These are phyloP conservation scores for Scaptodrosophila lebanonensis DNA, from an alignment of 1,140 invertebrate species.

Conservation along the genomic window DNA sequence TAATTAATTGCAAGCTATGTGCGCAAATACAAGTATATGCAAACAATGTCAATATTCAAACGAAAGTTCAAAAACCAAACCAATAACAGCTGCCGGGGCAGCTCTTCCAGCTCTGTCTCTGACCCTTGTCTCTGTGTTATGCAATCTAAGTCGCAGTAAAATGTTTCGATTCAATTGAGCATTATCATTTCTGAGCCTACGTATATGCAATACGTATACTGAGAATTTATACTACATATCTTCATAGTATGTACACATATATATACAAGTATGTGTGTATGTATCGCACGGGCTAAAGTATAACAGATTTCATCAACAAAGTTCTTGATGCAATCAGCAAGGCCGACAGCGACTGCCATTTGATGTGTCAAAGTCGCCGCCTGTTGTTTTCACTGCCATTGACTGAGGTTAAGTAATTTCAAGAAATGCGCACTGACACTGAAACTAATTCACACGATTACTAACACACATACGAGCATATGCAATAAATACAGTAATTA, in stretches of 20 bases:
- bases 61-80: slow-evolving; percentile 27
- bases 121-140: too few species aligned
- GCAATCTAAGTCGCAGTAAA: slow-evolving; percentile 66
- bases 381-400: slow-evolving; percentile 57
- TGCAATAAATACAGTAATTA: too few species aligned
- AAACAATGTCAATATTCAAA: not conserved
- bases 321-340: too few species aligned
- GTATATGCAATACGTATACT: slow-evolving; percentile 6
- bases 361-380: slow-evolving; percentile 43
- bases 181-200: slow-evolving; percentile 12
- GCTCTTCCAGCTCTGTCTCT: too few species aligned
- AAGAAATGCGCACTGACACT: slow-evolving; percentile 39
- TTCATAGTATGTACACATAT: slow-evolving; percentile 4
- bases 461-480: too few species aligned
- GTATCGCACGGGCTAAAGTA: not conserved
- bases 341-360: too few species aligned
- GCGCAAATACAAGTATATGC: slow-evolving; percentile 2
- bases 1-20: slow-evolving; percentile 4
- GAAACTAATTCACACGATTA: too few species aligned
- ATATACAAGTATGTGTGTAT: too few species aligned
- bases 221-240: slow-evolving; percentile 1
- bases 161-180: slow-evolving; percentile 29
- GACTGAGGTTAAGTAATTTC: slow-evolving; percentile 43
- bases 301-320: not conserved
- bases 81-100: too few species aligned